phyloP scores from a whole-genome alignment of 53 echinoderm and acorn worm genomes.

The Patiria pectinifera region DNA sequence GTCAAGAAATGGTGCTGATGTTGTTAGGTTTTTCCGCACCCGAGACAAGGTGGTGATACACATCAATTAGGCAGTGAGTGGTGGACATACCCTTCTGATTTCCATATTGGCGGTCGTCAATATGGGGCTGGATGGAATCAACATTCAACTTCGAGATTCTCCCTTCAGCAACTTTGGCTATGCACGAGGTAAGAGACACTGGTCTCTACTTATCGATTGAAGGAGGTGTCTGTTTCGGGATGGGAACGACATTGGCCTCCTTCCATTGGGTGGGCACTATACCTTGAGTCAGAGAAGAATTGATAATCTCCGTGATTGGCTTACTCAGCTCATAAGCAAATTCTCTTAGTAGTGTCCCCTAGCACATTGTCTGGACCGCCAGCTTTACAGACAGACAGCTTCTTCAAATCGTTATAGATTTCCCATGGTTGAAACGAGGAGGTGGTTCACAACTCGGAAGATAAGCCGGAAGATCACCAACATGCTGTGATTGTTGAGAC shows the following conservation, averaged over 20 bases:
- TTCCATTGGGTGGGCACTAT: slow-evolving; percentile 31
- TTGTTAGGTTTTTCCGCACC: slow-evolving; percentile 1
- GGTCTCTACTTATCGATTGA: slow-evolving; percentile 19
- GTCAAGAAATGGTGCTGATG: slow-evolving; percentile 21
- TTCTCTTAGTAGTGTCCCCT: not conserved
- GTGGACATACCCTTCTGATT: slow-evolving; percentile 45
- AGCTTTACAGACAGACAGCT: slow-evolving; percentile 32
- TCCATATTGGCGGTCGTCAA: slow-evolving; percentile 45
- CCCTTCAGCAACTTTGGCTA: slow-evolving; percentile 36
- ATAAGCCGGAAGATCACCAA: slow-evolving; percentile 12
- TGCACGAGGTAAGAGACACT: not conserved
- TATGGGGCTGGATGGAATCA: slow-evolving; percentile 22
- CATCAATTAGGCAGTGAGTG: slow-evolving; percentile 51
- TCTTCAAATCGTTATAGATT: slow-evolving; percentile 7
- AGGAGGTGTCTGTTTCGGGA: not conserved
- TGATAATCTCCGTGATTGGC: slow-evolving; percentile 10
- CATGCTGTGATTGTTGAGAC: not conserved
- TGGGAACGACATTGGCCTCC: not conserved
- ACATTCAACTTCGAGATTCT: slow-evolving; percentile 4
- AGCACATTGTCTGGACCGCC: slow-evolving; percentile 44
- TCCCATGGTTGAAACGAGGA: slow-evolving; percentile 19
- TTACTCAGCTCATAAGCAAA: slow-evolving; percentile 25
- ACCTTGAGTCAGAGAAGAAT: not conserved
- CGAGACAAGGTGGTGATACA: slow-evolving; percentile 29
- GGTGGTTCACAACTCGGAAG: not conserved